These are phyloP conservation scores for Bovichtus variegatus DNA, from an alignment of 2,797 vertebrate genomes.

Conservation along the genomic window DNA sequence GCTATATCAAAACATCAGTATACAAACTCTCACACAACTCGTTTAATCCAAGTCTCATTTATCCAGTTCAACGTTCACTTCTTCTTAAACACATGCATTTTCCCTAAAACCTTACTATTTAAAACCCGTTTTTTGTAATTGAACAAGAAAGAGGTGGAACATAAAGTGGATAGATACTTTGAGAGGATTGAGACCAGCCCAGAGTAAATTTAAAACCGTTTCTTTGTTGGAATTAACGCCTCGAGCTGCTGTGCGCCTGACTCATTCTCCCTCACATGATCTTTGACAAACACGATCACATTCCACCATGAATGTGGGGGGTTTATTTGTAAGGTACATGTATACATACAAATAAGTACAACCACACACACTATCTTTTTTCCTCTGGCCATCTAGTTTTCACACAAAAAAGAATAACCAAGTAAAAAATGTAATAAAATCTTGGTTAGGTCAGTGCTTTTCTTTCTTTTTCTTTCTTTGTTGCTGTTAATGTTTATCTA, in stretches of 20 bases:
- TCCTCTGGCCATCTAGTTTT: not conserved
- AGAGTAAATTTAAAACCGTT: not conserved
- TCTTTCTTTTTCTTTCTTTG: not conserved
- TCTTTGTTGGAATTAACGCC: not conserved
- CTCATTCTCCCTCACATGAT: not conserved
- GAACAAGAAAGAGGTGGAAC: too few relatives aligned
- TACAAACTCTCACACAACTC: too few relatives aligned
- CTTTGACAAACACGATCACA: not conserved
- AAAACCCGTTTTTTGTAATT: not conserved
- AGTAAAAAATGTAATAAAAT: not conserved
- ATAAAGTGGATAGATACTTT: not conserved
- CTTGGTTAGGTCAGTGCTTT: not conserved
- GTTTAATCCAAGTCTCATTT: too few relatives aligned
- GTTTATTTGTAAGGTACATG: not conserved
- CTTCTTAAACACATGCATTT: too few relatives aligned
- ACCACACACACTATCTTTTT: not conserved
- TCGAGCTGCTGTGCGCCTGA: not conserved
- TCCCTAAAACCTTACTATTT: too few relatives aligned
- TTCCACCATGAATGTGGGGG: not conserved
- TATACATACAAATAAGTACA: not conserved
- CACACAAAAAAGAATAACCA: not conserved
- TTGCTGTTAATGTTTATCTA: not conserved
- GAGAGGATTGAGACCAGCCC: not conserved
- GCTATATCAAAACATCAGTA: too few relatives aligned
- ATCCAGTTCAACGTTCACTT: too few relatives aligned